Conservation (phyloP, 2,113 vertebrate genomes). For the Turnix velox region DNA sequence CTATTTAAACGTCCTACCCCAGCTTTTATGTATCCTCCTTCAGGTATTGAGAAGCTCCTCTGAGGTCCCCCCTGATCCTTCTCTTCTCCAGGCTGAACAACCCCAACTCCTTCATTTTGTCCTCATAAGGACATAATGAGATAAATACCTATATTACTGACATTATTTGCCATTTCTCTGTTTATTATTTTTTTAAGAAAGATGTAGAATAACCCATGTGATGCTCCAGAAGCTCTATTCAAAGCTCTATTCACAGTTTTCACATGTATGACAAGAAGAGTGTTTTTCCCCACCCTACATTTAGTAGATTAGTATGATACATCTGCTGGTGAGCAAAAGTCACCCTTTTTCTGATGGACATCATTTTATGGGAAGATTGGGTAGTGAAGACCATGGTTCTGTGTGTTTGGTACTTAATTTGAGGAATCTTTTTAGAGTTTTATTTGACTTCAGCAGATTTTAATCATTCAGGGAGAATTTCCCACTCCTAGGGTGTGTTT, state of each 20-base stretch:
- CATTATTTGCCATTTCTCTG: background rate
- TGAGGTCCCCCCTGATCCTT: too few relatives aligned
- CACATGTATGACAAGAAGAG: background rate
- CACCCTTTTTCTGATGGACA: background rate
- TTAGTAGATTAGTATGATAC: background rate
- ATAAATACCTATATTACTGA: background rate
- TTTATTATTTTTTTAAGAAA: background rate
- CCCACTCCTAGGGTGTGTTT: background rate
- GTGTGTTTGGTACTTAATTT: fast-evolving
- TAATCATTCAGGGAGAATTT: background rate
- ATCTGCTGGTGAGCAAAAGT: background rate
- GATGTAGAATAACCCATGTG: fast-evolving
- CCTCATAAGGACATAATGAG: too few relatives aligned
- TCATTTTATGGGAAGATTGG: background rate
- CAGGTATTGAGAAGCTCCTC: too few relatives aligned
- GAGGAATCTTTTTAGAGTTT: background rate
- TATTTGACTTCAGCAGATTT: background rate
- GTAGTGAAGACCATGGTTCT: background rate
- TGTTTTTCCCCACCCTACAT: fast-evolving
- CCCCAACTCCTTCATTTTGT: too few relatives aligned
- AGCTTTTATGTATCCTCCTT: too few relatives aligned
- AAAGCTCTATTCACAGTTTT: background rate
- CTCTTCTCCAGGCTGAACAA: too few relatives aligned
- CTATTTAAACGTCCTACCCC: too few relatives aligned
- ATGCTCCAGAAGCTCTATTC: background rate